Evolutionary conservation across 2,888 invertebrate genomes (phyloP), one percentile per base, ranked within the genome.

Genomic region (Xestia sexstrigata): DNA sequence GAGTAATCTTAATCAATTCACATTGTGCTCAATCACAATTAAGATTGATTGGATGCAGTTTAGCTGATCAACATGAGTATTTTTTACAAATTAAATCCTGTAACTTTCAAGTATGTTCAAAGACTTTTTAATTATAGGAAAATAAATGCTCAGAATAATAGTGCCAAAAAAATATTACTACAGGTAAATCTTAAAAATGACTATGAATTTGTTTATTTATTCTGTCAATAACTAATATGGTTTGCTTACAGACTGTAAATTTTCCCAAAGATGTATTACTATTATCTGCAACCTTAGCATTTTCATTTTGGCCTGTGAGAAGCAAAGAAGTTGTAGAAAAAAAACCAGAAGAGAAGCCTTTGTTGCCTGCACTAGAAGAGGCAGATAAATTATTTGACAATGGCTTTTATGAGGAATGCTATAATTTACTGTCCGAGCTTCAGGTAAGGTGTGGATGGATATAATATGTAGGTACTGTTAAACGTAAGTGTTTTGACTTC

Each of bases 341-440:
- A 87, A 74, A 30, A 39, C 9, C 87, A 86, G 30, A 89, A 88
- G 79, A 90, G 93, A 67, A 92, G 93, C 76, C 92, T 67, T 62
- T 82, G 47, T 74, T 81, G 47, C 78, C 97, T 75, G 84, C 97
- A 55, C 86, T 98, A 69, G 94, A 97, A 82, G 97, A 97, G 90
- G 97, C 98, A 20, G 98, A 98, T 94, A 95, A 95, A 74, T 93
- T 98, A 70, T 98, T 97, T 93, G 97, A 98, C 79, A 97, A 97
- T 89, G 97, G 97, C 66, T 97, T 97, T 84, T 98, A 97, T 93
- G 96, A 97, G 82, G 97, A 98, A 89, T 97, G 98, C 74, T 97
- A 97, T 87, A 97, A 97, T 83, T 90, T 97, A 39, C 95, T 98
- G 0, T 94, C 95, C 75, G 94, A 96, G 76, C 95, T 96, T 88